Evolutionary conservation across 2,113 vertebrate species (phyloP).

Genomic region (Catharus bicknelli): DNA sequence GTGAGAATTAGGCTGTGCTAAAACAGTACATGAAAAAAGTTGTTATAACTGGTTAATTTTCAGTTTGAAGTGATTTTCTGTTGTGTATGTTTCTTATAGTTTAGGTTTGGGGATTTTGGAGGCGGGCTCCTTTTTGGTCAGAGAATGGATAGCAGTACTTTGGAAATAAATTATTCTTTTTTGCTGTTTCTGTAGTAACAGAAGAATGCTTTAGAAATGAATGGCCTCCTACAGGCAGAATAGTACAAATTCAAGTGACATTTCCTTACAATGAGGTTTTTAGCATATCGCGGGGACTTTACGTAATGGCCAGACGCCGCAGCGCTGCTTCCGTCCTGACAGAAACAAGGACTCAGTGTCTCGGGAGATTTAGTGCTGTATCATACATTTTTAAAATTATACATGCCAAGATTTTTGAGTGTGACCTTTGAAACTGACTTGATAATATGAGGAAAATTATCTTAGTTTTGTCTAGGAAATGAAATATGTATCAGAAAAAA

Average conservation of each 20-base stretch:
- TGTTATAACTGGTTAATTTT: neutral
- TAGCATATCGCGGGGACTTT: conserved; percentile 52
- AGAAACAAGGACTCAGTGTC: conserved; percentile 69
- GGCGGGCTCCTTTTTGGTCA: neutral
- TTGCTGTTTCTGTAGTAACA: conserved; percentile 60
- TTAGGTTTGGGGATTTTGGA: neutral
- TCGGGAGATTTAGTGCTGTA: conserved; percentile 57
- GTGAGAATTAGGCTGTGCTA: neutral
- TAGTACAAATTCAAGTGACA: conserved; percentile 65
- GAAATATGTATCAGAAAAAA: neutral
- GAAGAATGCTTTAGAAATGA: conserved; percentile 53
- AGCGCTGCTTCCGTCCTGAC: conserved; percentile 25
- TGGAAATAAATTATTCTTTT: neutral
- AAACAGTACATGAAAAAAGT: neutral
- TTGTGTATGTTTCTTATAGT: neutral
- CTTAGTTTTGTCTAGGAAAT: conserved; percentile 12
- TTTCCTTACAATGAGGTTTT: conserved; percentile 74
- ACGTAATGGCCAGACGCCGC: neutral
- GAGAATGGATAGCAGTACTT: conserved; percentile 15
- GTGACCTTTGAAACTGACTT: conserved; percentile 63
- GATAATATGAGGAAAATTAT: conserved; percentile 8
- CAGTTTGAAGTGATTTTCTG: neutral
- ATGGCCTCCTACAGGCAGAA: conserved; percentile 64
- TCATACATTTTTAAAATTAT: conserved; percentile 66
- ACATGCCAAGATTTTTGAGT: conserved; percentile 31